Evolutionary conservation across 1,140 invertebrate genomes (phyloP), one percentile per base, ranked within the genome.

Genomic region (Adelges cooleyi): DNA sequence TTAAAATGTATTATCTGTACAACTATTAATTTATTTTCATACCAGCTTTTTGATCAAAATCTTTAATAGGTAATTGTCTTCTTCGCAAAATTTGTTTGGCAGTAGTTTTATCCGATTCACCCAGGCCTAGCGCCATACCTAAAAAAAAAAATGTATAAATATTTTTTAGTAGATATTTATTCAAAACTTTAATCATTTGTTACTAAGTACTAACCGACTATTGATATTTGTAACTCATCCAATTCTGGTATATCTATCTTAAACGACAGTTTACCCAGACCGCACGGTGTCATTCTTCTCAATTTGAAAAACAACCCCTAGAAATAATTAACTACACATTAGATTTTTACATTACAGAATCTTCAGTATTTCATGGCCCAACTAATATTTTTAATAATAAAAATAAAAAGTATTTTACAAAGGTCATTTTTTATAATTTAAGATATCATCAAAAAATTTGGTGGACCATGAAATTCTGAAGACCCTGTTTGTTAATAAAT

Each of bases 201-300:
- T 20, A 5, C 40, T 52, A n/a, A n/a, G n/a, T 42, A 52, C 49
- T 50, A 73, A 82, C 84, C 75, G 67, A 85, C 78, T 13, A 88
- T 80, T 52, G 86, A 83, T 42, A 96, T 77, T 74, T 95, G 92
- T 67, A 96, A 84, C 77, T 95, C 91, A 74, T 96, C 92, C 53
- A 85, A 82, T 73, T 92, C 89, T 0, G 89, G 87, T 66, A 92
- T 75, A 69, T 89, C 86, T 5, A 92, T 79, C 71, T 83, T 79
- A 73, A 93, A 91, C 68, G 83, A 81, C 20, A 94, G 71, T 74
- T 88, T 84, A 69, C 84, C 85, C 11, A 94, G 75, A 59, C 86
- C 85, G 74, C 90, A 93, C 0, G 91, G 91, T 27, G 84, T 82
- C 81, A 91, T 84, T 46, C 85, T 79, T 44, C 90, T 80, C 33